Evolutionary conservation across 2,113 vertebrate genomes (phyloP).

Genomic region (Columba janthina): DNA sequence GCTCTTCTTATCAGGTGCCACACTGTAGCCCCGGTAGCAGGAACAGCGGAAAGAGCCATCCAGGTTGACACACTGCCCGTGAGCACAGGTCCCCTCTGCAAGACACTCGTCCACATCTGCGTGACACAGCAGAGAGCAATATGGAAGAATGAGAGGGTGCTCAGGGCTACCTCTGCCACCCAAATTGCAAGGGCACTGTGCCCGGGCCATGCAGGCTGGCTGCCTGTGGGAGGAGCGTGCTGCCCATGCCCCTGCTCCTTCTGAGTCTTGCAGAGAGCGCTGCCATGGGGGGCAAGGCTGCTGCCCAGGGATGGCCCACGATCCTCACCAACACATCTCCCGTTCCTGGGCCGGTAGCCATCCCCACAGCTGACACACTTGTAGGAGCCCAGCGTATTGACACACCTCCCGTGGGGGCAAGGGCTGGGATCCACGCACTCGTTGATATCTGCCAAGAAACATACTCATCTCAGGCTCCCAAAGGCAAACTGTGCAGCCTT

Average conservation of each 20-base stretch:
- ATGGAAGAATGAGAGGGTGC: background rate
- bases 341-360: conserved; percentile 77
- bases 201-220: background rate
- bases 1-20: conserved; percentile 75
- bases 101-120: conserved; percentile 87
- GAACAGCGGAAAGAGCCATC: conserved; percentile 84
- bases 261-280: background rate
- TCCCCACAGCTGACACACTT: conserved; percentile 82
- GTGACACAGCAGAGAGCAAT: conserved; percentile 2
- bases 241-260: background rate
- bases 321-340: conserved; percentile 87
- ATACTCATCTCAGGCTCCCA: background rate
- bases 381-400: conserved; percentile 86
- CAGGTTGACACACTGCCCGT: conserved; percentile 85
- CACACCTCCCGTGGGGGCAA: conserved; percentile 78
- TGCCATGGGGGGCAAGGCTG: fast-evolving
- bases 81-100: conserved; percentile 75
- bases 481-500: background rate
- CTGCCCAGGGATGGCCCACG: background rate
- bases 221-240: background rate
- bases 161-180: background rate
- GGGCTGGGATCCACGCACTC: conserved; percentile 82
- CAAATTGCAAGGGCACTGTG: background rate
- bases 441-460: conserved; percentile 82
- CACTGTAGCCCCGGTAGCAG: conserved; percentile 83